A percentile compares a stretch with the other conserved stretches of the same genome.
Conservation (phyloP, 2,797 vertebrate species). For the Trichosurus vulpecula region DNA sequence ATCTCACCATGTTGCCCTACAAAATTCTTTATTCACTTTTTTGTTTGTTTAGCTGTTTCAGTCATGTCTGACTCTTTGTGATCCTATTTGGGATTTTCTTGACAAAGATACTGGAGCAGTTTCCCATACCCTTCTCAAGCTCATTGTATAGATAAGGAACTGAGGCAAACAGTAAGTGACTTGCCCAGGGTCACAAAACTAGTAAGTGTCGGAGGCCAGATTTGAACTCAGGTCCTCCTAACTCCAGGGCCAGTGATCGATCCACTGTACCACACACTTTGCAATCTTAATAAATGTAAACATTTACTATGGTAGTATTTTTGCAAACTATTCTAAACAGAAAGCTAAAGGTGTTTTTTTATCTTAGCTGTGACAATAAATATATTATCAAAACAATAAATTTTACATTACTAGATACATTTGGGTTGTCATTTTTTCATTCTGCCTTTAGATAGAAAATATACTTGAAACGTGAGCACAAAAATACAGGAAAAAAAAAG, state of each 20-base stretch:
- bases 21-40: neutral
- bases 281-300: neutral
- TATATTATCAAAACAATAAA: neutral
- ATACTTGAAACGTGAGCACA: neutral
- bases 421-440: neutral
- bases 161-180: neutral
- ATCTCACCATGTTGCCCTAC: neutral
- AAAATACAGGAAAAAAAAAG: neutral
- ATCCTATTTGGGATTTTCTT: neutral
- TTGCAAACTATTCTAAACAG: conserved; percentile 43
- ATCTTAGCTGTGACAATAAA: neutral
- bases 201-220: neutral
- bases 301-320: neutral
- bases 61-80: neutral
- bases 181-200: neutral
- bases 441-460: neutral
- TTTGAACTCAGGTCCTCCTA: neutral
- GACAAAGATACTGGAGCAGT: neutral
- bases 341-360: neutral
- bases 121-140: neutral
- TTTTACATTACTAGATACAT: neutral
- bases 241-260: neutral
- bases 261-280: conserved; percentile 2
- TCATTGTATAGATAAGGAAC: neutral
- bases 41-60: neutral